These are phyloP conservation scores for Pseudotriccus pelzelni DNA, from an alignment of 2,797 vertebrate genomes.

Conservation along the genomic window DNA sequence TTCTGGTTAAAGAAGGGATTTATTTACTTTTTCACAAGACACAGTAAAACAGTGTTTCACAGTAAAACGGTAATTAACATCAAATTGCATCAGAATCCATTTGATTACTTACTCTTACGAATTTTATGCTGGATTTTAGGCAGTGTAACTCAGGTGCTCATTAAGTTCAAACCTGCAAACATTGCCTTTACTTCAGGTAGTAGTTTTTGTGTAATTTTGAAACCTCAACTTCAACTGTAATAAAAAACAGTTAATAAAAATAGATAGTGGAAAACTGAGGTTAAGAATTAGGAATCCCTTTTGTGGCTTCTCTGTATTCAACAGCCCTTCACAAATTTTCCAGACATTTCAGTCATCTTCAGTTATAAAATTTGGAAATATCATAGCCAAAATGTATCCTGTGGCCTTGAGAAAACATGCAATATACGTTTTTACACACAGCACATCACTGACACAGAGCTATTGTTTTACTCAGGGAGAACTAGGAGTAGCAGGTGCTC, in stretches of 20 bases:
- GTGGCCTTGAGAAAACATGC: neutral
- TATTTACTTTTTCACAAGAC: neutral
- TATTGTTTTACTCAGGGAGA: slow-evolving; percentile 82
- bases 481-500: slow-evolving; percentile 78
- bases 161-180: neutral
- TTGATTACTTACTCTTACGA: neutral
- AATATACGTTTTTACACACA: neutral
- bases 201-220: neutral
- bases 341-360: neutral
- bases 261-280: neutral
- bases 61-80: neutral
- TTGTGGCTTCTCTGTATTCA: neutral
- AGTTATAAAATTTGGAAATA: neutral
- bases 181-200: neutral
- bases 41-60: neutral
- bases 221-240: neutral
- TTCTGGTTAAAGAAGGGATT: neutral
- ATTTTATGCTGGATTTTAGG: neutral
- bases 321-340: neutral
- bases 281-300: neutral
- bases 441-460: neutral
- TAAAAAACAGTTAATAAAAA: neutral
- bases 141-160: neutral
- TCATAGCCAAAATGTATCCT: neutral
- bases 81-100: neutral